Base-by-base conservation (phyloP, 1,140 invertebrate genomes). In the Formica selysi region DNA sequence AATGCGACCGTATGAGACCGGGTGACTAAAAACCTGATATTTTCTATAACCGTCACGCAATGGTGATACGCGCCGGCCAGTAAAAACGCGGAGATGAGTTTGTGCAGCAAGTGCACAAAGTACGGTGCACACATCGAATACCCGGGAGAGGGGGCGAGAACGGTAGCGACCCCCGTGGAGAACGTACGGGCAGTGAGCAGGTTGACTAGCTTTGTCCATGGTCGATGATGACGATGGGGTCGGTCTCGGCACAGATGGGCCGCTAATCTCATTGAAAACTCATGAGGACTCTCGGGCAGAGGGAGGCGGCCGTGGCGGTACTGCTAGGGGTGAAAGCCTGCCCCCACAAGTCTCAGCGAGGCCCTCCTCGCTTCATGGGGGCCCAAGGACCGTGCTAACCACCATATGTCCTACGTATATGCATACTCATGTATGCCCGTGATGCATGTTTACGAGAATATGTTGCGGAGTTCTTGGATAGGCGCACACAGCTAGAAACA, bases 191-290 rank as follows among this genome's bases (percentile, higher is more conserved):
- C 91, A 90, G 88, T 88, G 90, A 93, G 92, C 94, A 95, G 94
- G 94, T 95, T 95, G 92, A 94, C 92, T 93, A 93, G 92, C 91
- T 94, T 95, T 94, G 93, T 95, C 93, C 91, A 92, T 91, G 91
- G 85, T 90, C 92, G 91, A 93, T 92, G 93, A 94, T 93, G 92
- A 93, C 92, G 93, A 93, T 94, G 91, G 92, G 93, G 94, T 93
- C 91, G 93, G 91, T 91, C 92, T 92, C 83, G 87, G 94, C 94
- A 95, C 95, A 95, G 95, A 95, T 95, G 95, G 94, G 92, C 93
- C 91, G 93, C 92, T 95, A 95, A 95, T 95, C 95, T 95, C 94
- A 95, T 95, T 95, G 94, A 95, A 95, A 95, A 95, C 95, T 95
- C 93, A 94, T 94, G 94, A 95, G 94, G 92, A 95, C 95, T 95